Percentiles rank a stretch among this genome's conserved stretches.
phyloP scores from a whole-genome alignment of 2,797 vertebrate species.

The Clamator glandarius region DNA sequence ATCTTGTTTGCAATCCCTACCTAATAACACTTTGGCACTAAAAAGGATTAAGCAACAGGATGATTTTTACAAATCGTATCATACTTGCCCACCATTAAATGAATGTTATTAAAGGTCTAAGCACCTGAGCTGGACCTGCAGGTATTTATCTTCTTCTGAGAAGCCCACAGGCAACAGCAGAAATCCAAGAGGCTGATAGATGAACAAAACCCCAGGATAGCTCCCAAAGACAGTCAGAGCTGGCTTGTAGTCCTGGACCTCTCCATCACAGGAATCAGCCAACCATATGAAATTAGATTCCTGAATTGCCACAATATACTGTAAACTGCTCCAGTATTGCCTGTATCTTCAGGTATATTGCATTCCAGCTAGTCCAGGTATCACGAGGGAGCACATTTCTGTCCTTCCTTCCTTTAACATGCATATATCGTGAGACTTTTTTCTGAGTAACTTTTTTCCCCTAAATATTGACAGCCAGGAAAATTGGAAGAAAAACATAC shows the following conservation, averaged over 20 bases:
- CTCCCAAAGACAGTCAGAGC: background rate
- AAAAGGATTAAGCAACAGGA: conserved; percentile 31
- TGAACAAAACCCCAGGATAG: background rate
- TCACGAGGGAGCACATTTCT: background rate
- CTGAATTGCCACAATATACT: background rate
- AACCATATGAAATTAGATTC: background rate
- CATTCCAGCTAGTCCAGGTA: background rate
- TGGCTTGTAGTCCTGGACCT: background rate
- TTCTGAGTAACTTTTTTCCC: background rate
- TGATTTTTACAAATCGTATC: background rate
- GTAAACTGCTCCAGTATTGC: background rate
- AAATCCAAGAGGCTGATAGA: background rate
- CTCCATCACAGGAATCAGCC: background rate
- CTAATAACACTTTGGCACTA: background rate
- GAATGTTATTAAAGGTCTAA: background rate
- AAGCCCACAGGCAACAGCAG: background rate
- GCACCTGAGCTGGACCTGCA: background rate
- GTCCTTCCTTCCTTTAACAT: background rate
- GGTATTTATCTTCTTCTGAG: background rate
- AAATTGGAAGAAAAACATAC: background rate
- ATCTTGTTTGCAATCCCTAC: background rate
- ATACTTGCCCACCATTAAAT: background rate
- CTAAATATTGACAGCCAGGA: background rate
- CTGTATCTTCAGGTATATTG: background rate
- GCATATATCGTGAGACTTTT: background rate